Conservation (phyloP, 2,888 invertebrate species). For the Rosalia funebris region DNA sequence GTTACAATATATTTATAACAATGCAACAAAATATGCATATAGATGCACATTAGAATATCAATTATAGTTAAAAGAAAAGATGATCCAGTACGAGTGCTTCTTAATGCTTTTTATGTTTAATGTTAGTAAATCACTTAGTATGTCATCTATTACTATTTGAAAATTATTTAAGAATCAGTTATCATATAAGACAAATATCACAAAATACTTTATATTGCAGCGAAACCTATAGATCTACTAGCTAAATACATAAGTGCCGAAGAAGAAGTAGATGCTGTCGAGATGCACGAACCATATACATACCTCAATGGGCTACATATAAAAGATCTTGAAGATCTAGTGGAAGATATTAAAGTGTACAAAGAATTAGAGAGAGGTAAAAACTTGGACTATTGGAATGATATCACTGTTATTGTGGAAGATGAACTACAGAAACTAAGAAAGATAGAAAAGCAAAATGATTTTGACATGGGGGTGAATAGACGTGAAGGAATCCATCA, state of each 20-base stretch:
- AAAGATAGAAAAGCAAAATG: constrained; percentile 74
- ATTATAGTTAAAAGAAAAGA: too few species aligned
- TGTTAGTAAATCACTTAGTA: too few species aligned
- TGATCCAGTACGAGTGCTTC: too few species aligned
- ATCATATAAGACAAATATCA: too few species aligned
- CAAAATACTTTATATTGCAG: too few species aligned
- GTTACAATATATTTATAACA: too few species aligned
- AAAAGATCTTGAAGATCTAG: constrained; percentile 92
- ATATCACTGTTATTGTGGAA: constrained; percentile 93
- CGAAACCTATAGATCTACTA: constrained; percentile 97
- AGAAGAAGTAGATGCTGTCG: constrained; percentile 87
- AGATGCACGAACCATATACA: constrained; percentile 98
- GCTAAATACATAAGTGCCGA: constrained; percentile 96
- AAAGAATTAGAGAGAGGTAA: constrained; percentile 90
- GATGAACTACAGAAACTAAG: constrained; percentile 90
- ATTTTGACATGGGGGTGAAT: constrained; percentile 69
- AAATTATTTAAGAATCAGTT: too few species aligned
- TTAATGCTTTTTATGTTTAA: too few species aligned
- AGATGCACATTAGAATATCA: too few species aligned
- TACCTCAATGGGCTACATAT: constrained; percentile 91
- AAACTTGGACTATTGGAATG: constrained; percentile 94
- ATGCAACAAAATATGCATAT: too few species aligned
- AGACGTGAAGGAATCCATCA: constrained; percentile 79
- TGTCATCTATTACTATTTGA: too few species aligned
- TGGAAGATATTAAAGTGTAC: constrained; percentile 96